phyloP scores from a whole-genome alignment of 2,888 invertebrate species.

The Thymelicus lineola region DNA sequence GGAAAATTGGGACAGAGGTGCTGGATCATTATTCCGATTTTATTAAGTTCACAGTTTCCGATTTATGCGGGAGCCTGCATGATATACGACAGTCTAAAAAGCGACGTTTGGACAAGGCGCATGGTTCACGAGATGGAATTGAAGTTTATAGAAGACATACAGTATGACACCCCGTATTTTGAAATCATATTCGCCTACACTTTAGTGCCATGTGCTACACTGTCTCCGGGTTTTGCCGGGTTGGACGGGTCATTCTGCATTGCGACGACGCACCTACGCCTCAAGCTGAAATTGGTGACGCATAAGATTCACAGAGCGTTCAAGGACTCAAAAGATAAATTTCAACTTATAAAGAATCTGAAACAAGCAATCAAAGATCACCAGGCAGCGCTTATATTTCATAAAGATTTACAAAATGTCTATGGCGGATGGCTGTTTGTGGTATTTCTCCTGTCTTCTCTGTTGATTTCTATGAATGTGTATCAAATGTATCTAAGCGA shows the following conservation, averaged over 20 bases:
- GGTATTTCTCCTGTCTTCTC: conserved; percentile 60
- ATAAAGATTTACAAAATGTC: conserved; percentile 57
- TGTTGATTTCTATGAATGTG: conserved; percentile 64
- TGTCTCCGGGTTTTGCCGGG: conserved; percentile 62
- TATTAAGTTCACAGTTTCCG: conserved; percentile 61
- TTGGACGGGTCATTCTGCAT: conserved; percentile 72
- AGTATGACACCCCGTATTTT: conserved; percentile 65
- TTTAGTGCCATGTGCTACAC: conserved; percentile 54
- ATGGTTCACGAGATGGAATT: conserved; percentile 72
- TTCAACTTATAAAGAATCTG: conserved; percentile 53
- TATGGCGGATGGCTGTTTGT: conserved; percentile 67
- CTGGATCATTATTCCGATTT: conserved; percentile 62
- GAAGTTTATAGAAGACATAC: conserved; percentile 60
- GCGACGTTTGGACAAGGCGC: conserved; percentile 54
- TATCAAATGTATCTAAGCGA: conserved; percentile 60
- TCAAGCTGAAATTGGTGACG: conserved; percentile 64
- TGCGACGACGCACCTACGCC: conserved; percentile 61
- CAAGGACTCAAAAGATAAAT: conserved; percentile 47
- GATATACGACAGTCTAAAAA: conserved; percentile 58
- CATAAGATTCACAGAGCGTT: conserved; percentile 59
- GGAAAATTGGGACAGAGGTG: conserved; percentile 57
- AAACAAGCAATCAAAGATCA: conserved; percentile 61
- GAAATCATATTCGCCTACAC: conserved; percentile 64
- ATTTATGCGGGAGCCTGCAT: conserved; percentile 59
- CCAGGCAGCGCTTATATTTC: conserved; percentile 61